A percentile compares a stretch with the other conserved stretches of the same genome.
These are phyloP conservation scores for Riparia riparia DNA, from an alignment of 2,113 vertebrate species.

Conservation along the genomic window DNA sequence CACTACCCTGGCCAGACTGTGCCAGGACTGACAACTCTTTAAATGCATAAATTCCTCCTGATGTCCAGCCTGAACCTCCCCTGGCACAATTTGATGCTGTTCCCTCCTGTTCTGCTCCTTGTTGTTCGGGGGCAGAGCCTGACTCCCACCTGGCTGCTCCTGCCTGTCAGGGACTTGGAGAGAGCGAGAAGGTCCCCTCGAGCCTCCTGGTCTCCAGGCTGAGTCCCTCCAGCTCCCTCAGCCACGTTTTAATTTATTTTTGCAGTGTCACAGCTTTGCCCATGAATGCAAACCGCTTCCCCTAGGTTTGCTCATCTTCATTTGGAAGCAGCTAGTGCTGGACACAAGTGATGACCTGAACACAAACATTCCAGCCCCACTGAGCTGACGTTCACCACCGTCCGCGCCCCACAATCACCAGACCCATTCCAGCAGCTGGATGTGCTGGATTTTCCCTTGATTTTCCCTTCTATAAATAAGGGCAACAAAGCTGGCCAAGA, in stretches of 20 bases:
- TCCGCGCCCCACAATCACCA: not conserved
- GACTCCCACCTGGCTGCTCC: not conserved
- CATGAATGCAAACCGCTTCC: not conserved
- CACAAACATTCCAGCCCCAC: not conserved
- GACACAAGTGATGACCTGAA: not conserved
- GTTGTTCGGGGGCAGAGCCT: not conserved
- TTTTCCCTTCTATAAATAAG: constrained; percentile 19
- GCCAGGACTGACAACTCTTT: not conserved
- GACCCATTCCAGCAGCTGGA: not conserved
- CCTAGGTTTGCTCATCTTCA: not conserved
- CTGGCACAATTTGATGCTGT: not conserved
- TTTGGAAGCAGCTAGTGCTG: not conserved
- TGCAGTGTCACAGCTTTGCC: not conserved
- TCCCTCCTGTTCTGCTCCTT: not conserved
- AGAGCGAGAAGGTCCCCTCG: not conserved
- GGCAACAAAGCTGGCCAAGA: constrained; percentile 54
- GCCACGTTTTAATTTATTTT: not conserved
- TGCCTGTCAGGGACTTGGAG: not conserved
- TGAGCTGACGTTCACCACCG: not conserved
- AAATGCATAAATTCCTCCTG: not conserved
- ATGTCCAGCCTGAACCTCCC: not conserved
- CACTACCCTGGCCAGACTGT: not conserved
- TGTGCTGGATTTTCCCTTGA: not conserved
- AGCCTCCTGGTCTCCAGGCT: not conserved
- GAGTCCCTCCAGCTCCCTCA: not conserved